Conservation (phyloP, 2,888 invertebrate species). For the Conomelus anceps region DNA sequence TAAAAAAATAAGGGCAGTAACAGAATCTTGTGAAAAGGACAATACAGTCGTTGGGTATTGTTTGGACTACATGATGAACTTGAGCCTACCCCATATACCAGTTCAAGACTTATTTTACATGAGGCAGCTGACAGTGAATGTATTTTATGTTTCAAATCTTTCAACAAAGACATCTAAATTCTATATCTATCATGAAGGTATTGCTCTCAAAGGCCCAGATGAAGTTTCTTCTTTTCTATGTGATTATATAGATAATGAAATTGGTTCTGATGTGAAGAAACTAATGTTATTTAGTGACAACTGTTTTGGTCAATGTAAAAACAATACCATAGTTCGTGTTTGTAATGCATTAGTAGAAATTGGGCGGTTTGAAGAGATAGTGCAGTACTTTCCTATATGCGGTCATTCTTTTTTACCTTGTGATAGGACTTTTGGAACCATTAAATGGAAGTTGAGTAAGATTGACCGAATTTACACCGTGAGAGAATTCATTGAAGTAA, state of each 20-base stretch:
- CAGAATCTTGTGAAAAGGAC: not conserved
- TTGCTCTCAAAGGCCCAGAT: conserved; percentile 1
- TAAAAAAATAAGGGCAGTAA: not conserved
- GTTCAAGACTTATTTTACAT: conserved; percentile 7
- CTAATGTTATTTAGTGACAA: not conserved
- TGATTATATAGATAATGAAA: not conserved
- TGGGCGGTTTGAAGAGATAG: not conserved
- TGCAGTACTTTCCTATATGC: not conserved
- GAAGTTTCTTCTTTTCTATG: not conserved
- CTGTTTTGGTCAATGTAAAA: conserved; percentile 5
- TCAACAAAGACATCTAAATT: not conserved
- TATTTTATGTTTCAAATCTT: not conserved
- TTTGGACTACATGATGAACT: not conserved
- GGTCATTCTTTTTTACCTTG: not conserved
- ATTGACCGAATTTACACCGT: not conserved
- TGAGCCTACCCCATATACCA: not conserved
- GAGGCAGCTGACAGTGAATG: not conserved
- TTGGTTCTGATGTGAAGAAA: not conserved
- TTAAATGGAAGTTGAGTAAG: not conserved
- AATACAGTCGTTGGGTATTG: not conserved
- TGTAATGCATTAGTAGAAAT: conserved; percentile 3
- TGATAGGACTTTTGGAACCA: not conserved
- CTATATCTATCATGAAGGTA: not conserved
- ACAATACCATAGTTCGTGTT: not conserved
- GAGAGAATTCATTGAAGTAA: not conserved